Evolutionary conservation across 64 coral and sea anemone genomes (phyloP).

Genomic region (Pocillopora damicornis): DNA sequence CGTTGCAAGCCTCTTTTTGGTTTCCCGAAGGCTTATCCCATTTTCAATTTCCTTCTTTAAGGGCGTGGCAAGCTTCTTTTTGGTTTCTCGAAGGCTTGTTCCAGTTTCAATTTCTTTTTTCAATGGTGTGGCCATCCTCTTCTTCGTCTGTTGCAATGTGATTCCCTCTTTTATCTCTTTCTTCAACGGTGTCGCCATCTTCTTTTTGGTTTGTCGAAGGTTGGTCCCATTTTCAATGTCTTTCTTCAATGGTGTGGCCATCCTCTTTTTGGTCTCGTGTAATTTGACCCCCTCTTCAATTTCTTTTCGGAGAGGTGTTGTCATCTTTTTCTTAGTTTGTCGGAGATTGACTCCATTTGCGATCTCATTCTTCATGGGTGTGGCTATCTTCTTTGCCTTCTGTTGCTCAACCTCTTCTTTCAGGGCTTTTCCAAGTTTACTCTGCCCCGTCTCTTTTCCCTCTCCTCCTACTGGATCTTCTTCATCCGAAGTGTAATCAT

Average conservation of each 20-base stretch:
- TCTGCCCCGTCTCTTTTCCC: neutral
- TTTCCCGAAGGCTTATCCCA: conserved; percentile 26
- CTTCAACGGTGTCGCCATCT: conserved; percentile 30
- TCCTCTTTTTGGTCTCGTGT: conserved; percentile 58
- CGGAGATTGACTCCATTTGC: conserved; percentile 36
- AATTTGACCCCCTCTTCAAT: conserved; percentile 54
- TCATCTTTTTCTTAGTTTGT: conserved; percentile 52
- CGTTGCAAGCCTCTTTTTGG: conserved; percentile 22
- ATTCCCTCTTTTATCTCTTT: conserved; percentile 51
- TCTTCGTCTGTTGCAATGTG: conserved; percentile 38
- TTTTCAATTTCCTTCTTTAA: conserved; percentile 51
- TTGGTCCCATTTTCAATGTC: conserved; percentile 68
- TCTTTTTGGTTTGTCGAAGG: conserved; percentile 64
- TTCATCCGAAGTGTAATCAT: conserved; percentile 36
- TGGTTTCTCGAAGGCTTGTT: conserved; percentile 55
- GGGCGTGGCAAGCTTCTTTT: conserved; percentile 56
- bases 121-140: conserved; percentile 63
- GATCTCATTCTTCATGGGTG: conserved; percentile 53
- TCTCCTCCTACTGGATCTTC: neutral
- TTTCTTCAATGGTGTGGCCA: conserved; percentile 48
- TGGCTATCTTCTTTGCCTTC: conserved; percentile 42
- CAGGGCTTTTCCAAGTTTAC: no score
- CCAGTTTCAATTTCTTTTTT: conserved; percentile 62
- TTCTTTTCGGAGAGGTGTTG: conserved; percentile 51
- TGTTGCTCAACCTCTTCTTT: neutral